Evolutionary conservation across 2,113 vertebrate species (phyloP).

Genomic region (Panthera leo): DNA sequence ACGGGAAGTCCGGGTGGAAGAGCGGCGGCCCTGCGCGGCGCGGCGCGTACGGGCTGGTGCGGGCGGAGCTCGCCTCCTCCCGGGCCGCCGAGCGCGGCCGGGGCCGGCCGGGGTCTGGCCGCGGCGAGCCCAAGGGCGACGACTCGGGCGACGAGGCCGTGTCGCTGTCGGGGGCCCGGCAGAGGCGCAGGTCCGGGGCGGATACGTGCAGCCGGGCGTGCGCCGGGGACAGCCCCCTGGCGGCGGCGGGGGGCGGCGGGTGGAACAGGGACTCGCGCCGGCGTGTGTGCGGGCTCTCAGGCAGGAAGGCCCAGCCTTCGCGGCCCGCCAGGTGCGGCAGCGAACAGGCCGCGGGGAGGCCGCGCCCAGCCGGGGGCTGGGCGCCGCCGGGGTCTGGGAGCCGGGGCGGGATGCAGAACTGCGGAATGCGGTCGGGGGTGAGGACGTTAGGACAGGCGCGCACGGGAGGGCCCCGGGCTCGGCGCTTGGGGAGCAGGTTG

Average conservation of each 20-base stretch:
- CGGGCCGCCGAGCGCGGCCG: slow-evolving; percentile 14
- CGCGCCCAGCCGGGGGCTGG: neutral
- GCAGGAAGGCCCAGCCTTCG: slow-evolving; percentile 65
- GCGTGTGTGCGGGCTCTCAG: slow-evolving; percentile 83
- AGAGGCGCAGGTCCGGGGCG: slow-evolving; percentile 69
- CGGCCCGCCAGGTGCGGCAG: slow-evolving; percentile 73
- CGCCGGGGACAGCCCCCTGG: neutral
- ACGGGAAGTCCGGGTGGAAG: slow-evolving; percentile 71
- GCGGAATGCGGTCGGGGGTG: slow-evolving; percentile 80
- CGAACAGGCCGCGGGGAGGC: slow-evolving; percentile 41
- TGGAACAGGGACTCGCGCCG: slow-evolving; percentile 84
- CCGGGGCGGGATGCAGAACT: slow-evolving; percentile 80
- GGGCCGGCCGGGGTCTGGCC: neutral
- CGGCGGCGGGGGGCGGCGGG: neutral
- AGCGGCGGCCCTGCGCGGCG: slow-evolving; percentile 37
- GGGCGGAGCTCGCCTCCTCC: neutral
- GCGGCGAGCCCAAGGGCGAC: slow-evolving; percentile 74
- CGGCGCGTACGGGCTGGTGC: slow-evolving; percentile 60
- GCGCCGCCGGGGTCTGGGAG: neutral
- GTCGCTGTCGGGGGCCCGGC: slow-evolving; percentile 68
- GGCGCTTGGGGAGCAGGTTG: slow-evolving; percentile 42
- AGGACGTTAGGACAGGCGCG: slow-evolving; percentile 76
- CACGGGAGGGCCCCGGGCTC: neutral
- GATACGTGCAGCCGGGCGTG: slow-evolving; percentile 18
- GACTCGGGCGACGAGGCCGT: slow-evolving; percentile 76